Conservation (phyloP, 2,888 invertebrate species). For the Machimus rusticus region DNA sequence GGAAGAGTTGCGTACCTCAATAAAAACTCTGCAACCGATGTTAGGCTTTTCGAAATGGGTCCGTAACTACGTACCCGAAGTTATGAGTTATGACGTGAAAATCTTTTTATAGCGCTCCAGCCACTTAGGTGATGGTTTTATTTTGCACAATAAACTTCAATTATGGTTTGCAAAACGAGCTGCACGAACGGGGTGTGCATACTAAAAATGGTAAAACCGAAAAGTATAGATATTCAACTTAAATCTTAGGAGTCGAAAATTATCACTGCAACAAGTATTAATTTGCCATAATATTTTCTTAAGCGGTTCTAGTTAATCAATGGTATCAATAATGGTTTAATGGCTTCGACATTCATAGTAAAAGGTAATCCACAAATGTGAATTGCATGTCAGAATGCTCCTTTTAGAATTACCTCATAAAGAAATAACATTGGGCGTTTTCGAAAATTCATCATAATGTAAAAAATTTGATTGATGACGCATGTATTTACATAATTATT, state of each 20-base stretch:
- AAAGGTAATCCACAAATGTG: no score
- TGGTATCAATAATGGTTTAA: background rate
- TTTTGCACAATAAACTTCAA: background rate
- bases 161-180: background rate
- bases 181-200: background rate
- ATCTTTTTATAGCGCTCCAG: background rate
- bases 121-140: background rate
- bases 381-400: no score
- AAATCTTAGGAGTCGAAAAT: background rate
- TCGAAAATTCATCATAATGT: no score
- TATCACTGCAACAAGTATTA: background rate
- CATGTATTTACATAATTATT: no score
- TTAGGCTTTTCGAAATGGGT: background rate
- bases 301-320: background rate
- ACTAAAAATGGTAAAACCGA: background rate
- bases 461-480: no score
- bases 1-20: background rate
- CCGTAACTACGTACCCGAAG: background rate
- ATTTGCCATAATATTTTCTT: background rate
- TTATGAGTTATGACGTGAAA: background rate
- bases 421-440: no score
- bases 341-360: no score
- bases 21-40: background rate
- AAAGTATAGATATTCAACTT: background rate
- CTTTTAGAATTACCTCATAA: no score